These are phyloP conservation scores for Dendrocopos noguchii DNA, from an alignment of 2,113 vertebrate species.

Conservation along the genomic window DNA sequence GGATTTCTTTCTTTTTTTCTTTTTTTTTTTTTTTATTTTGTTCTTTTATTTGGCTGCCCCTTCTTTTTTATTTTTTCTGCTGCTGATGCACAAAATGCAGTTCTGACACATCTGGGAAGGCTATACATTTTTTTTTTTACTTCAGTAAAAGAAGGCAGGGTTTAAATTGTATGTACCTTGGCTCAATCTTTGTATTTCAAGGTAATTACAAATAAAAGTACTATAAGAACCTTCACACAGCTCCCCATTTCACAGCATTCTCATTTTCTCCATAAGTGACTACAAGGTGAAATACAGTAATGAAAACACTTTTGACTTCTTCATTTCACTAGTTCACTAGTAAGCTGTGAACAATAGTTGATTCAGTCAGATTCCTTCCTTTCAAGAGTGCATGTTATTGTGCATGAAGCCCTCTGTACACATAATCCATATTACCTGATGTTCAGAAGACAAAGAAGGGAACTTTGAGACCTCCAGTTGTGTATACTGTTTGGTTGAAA, in stretches of 20 bases:
- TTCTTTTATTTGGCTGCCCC: not conserved
- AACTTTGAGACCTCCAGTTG: not conserved
- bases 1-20: not conserved
- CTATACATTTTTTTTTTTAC: not conserved
- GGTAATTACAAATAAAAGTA: not conserved
- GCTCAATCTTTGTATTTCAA: not conserved
- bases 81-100: not conserved
- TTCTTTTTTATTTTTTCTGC: not conserved
- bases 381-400: not conserved
- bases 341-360: not conserved
- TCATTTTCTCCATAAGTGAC: not conserved
- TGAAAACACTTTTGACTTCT: not conserved
- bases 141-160: not conserved
- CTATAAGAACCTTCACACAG: not conserved
- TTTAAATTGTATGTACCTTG: not conserved
- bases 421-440: not conserved
- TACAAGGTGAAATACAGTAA: not conserved
- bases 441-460: not conserved
- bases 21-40: not conserved
- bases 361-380: not conserved
- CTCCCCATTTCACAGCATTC: not conserved
- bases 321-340: not conserved
- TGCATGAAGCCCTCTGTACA: not conserved
- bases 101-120: not conserved
- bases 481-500: not conserved